phyloP scores from a whole-genome alignment of 2,888 invertebrate species.

The Steromphala cineraria region DNA sequence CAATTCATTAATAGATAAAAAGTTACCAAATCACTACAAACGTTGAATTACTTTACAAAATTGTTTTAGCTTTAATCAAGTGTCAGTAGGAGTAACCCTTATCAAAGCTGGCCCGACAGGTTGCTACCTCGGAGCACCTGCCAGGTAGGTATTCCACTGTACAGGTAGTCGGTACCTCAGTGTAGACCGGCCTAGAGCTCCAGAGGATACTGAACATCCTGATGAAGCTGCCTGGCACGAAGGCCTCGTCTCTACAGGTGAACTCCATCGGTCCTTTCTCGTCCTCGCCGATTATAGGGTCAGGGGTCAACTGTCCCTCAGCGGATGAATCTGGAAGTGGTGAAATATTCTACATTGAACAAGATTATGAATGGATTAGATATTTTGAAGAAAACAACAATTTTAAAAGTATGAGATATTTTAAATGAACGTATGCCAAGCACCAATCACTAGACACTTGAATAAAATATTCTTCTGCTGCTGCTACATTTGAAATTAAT shows the following conservation, averaged over 20 bases:
- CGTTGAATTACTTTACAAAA: no score
- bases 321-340: neutral
- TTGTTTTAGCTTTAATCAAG: no score
- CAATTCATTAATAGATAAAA: no score
- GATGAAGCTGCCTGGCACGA: neutral
- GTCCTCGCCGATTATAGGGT: neutral
- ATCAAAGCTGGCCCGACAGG: neutral
- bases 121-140: neutral
- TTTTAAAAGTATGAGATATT: no score
- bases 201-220: neutral
- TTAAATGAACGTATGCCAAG: no score
- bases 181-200: neutral
- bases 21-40: no score
- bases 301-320: neutral
- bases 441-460: no score
- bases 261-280: neutral
- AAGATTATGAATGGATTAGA: no score
- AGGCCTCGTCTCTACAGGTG: neutral
- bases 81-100: no score
- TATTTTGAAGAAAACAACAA: no score
- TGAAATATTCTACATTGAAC: neutral
- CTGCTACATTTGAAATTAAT: no score
- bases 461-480: no score
- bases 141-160: neutral
- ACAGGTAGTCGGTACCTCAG: neutral